Evolutionary conservation across 1,140 invertebrate genomes (phyloP).

Genomic region (Bombus vancouverensis): DNA sequence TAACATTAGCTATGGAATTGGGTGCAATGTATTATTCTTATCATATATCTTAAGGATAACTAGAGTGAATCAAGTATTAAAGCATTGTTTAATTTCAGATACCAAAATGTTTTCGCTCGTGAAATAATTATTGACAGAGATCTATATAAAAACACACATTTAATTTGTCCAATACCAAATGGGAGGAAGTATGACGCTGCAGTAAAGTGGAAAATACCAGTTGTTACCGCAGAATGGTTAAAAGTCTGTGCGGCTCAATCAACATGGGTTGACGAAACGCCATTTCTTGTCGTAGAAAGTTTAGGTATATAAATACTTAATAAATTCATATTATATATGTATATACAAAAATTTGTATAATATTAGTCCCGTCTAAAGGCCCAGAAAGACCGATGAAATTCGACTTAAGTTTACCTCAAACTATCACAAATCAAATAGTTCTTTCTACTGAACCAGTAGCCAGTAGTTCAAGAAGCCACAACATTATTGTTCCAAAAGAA

Average conservation of each 20-base stretch:
- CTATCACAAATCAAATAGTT: constrained; percentile 10
- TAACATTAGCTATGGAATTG: constrained; percentile 86
- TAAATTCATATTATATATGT: neutral
- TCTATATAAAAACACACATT: constrained; percentile 85
- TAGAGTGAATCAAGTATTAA: constrained; percentile 2
- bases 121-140: constrained; percentile 81
- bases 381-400: constrained; percentile 32
- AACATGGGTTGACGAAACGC: constrained; percentile 82
- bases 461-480: neutral
- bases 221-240: constrained; percentile 90
- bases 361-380: constrained; percentile 29
- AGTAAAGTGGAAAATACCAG: constrained; percentile 92
- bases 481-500: constrained; percentile 62
- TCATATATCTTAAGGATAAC: neutral
- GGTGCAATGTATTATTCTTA: constrained; percentile 85
- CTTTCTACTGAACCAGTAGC: neutral
- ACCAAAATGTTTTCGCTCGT: constrained; percentile 86
- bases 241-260: constrained; percentile 85
- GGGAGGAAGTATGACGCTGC: constrained; percentile 93
- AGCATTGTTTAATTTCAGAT: constrained; percentile 65
- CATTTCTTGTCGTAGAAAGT: constrained; percentile 85
- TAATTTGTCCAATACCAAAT: constrained; percentile 87
- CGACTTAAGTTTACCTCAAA: neutral
- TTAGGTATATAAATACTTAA: constrained; percentile 65
- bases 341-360: neutral